These are phyloP conservation scores for Ciona savignyi DNA, from an alignment of 23 tunicate genomes.

Conservation along the genomic window DNA sequence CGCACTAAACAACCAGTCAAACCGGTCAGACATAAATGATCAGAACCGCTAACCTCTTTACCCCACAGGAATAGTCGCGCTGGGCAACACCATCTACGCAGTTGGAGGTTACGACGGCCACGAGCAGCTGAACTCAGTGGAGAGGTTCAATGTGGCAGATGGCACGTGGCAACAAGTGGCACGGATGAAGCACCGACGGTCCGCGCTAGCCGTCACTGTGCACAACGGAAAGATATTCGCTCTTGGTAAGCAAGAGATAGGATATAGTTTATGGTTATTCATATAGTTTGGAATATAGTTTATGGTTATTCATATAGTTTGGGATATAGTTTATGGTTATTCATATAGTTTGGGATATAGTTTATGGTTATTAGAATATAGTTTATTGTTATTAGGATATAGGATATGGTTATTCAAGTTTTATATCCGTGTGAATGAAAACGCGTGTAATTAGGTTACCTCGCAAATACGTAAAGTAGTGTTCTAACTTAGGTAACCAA, in stretches of 20 bases:
- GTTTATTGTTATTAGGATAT: background rate
- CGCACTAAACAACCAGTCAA: no score
- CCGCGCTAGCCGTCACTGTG: constrained; percentile 75
- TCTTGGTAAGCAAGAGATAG: constrained; percentile 41
- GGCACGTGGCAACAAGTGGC: constrained; percentile 72
- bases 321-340: no score
- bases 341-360: no score
- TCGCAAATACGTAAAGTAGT: no score
- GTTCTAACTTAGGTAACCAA: no score
- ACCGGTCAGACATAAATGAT: no score
- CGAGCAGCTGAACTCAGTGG: constrained; percentile 82
- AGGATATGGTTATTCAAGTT: no score
- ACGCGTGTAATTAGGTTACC: no score
- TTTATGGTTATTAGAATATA: background rate
- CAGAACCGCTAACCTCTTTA: background rate
- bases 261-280: no score
- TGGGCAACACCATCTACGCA: constrained; percentile 77
- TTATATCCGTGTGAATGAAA: no score
- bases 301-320: no score
- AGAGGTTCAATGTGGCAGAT: constrained; percentile 63
- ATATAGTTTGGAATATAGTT: no score
- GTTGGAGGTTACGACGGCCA: constrained; percentile 87
- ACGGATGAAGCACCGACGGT: constrained; percentile 78
- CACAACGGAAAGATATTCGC: constrained; percentile 74
- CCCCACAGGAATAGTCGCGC: constrained; percentile 55